phyloP scores from a whole-genome alignment of 2,113 vertebrate genomes.

The Chiloscyllium plagiosum region DNA sequence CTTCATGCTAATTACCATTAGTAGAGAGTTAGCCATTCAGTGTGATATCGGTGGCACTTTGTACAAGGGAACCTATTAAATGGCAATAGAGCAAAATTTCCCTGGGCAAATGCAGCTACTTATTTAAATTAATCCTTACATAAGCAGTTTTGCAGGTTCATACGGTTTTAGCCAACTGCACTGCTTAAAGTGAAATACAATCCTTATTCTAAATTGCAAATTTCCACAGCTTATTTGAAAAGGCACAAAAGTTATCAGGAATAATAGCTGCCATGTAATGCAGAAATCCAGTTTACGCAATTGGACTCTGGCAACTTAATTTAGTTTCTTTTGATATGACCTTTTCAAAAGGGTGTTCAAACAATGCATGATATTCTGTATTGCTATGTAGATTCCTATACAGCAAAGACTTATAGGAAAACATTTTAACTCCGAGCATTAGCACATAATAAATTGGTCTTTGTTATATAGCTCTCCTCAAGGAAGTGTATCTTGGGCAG shows the following conservation, averaged over 20 bases:
- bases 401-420: not conserved
- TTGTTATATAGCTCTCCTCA: not conserved
- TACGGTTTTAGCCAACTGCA: not conserved
- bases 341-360: not conserved
- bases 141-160: conserved; percentile 13
- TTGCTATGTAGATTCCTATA: not conserved
- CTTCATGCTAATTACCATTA: conserved; percentile 8
- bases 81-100: conserved; percentile 6
- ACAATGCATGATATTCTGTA: not conserved
- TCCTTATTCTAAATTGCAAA: not conserved
- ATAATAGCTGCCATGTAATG: not conserved
- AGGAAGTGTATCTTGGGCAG: not conserved
- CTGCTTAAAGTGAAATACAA: not conserved
- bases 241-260: not conserved
- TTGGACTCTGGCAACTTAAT: not conserved
- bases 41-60: conserved; percentile 7
- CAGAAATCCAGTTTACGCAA: not conserved
- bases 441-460: not conserved
- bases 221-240: not conserved
- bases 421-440: not conserved
- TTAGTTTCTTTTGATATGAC: not conserved
- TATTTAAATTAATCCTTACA: conserved; percentile 6
- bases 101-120: conserved; percentile 9
- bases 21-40: conserved; percentile 15
- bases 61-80: conserved; percentile 30